Evolutionary conservation across 2,797 vertebrate genomes (phyloP), one percentile per base, ranked within the genome.

Genomic region (Parauchenoglanis punctatus): DNA sequence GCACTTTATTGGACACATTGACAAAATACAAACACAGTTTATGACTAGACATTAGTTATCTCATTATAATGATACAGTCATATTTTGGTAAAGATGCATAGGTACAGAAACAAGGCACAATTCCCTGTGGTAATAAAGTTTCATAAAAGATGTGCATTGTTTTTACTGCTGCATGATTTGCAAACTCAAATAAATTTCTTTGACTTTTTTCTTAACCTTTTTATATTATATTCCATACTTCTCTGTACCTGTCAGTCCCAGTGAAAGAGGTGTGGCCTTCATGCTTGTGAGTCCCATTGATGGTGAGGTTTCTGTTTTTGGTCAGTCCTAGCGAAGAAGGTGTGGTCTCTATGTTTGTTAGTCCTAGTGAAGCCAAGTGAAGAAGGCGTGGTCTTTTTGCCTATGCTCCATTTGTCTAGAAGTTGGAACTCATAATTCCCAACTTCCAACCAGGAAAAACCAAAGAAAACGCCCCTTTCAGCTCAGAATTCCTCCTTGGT

Each of bases 221-320:
- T 28, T 31, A 4, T 67, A 2, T 31, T 13, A 31, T 67, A 28
- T 67, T 67, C n/a, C n/a, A 67, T 67, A 67, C 4, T 67, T 70
- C 2, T 49, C 49, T 35, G 15, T 18, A 3, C 18, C 7, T 8
- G 25, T 15, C 4, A 28, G 73, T 20, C 0, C 13, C 17, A 18
- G 6, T 70, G 31, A 70, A 35, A 11, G 35, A 73, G 35, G 35
- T 1, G 40, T 73, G 18, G 28, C 18, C 20, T 73, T 4, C 31
- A 5, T 40, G 6, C 2, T 1, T 73, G 20, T 73, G 1, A 70
- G 35, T 0, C 2, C 18, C 0, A 70, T 1, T 15, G 2, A 76
- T 52, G n/a, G 46, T 0, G 6, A n/a, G 73, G 46, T 15, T 6
- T 76, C 0, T 3, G 6, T 49, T 0, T 3, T 0, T 46, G 10